Evolutionary conservation across 2,888 invertebrate species (phyloP).

Genomic region (Celastrina argiolus): DNA sequence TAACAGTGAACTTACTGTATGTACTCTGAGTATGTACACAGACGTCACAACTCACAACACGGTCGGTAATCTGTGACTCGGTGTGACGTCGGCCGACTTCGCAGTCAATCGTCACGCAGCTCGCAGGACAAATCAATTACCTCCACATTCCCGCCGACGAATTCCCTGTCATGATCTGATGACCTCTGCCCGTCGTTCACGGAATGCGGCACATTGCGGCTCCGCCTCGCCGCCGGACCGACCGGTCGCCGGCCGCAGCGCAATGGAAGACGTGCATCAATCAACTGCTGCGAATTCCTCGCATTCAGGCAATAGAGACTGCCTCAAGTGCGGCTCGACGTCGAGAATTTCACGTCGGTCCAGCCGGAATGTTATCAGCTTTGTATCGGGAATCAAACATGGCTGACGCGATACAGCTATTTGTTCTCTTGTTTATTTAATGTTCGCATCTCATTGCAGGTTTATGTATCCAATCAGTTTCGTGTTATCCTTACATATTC

Average conservation of each 20-base stretch:
- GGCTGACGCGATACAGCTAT: conserved; percentile 57
- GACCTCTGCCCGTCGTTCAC: conserved; percentile 52
- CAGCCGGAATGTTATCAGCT: conserved; percentile 73
- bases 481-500: too few relatives aligned
- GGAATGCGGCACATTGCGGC: conserved; percentile 60
- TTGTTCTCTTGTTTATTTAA: conserved; percentile 59
- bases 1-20: too few relatives aligned
- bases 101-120: conserved; percentile 73
- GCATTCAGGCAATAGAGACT: conserved; percentile 52
- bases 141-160: conserved; percentile 71
- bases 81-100: conserved; percentile 55
- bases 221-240: conserved; percentile 45
- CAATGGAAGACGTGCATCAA: conserved; percentile 64
- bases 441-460: conserved; percentile 27
- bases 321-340: conserved; percentile 57
- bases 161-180: conserved; percentile 73
- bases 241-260: conserved; percentile 56
- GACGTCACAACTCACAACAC: conserved; percentile 24
- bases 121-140: conserved; percentile 77
- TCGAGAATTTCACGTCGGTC: conserved; percentile 70
- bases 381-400: conserved; percentile 64
- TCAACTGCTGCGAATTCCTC: conserved; percentile 65
- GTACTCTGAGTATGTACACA: not conserved
- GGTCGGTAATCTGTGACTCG: conserved; percentile 29
- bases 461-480: not conserved